Evolutionary conservation across 2,113 vertebrate species (phyloP), one percentile per base, ranked within the genome.

Genomic region (Sinocyclocheilus anophthalmus): DNA sequence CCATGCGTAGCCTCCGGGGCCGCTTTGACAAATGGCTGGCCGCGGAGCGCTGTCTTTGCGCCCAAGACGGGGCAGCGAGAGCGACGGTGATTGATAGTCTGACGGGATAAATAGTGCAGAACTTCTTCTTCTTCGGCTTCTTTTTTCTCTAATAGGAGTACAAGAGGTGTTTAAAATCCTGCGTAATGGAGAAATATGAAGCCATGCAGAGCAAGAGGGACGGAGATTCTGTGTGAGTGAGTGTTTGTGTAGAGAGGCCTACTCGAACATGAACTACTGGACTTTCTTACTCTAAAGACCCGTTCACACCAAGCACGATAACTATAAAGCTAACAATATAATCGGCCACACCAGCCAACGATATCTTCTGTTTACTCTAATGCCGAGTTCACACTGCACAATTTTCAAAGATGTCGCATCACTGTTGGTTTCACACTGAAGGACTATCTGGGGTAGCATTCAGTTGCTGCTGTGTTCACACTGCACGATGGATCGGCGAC

Each of bases 121-220:
- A 95, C 93, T 94, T 94, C 93, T 92, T 92, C 91, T 88, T 77
- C 81, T 78, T 83, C 93, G 93, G 94, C 93, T 92, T 91, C 90
- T 85, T 69, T 86, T 85, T 69, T 69, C 53, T 30, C 76, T 88
- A 94, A 94, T 93, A 94, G 93, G 92, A 91, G 91, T 91, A 93
- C 92, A 93, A 93, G 93, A 95, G 94, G 94, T 95, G 94, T 94
- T 95, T 95, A 95, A 96, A 95, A 94, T 93, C 90, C 91, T 86
- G 88, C 80, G 87, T 95, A 93, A 94, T 94, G 91, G 89, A 93
- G 91, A 93, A 94, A 93, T 94, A 94, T 94, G 92, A 93, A 67
- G 69, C 80, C 39, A 70, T 53, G 87, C 84, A 84, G 7, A 86
- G 81, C 24, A 79, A 84, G 82, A 85, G 24, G 33, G 81, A 81